Evolutionary conservation across 2,113 vertebrate genomes (phyloP).

Genomic region (Apus apus): DNA sequence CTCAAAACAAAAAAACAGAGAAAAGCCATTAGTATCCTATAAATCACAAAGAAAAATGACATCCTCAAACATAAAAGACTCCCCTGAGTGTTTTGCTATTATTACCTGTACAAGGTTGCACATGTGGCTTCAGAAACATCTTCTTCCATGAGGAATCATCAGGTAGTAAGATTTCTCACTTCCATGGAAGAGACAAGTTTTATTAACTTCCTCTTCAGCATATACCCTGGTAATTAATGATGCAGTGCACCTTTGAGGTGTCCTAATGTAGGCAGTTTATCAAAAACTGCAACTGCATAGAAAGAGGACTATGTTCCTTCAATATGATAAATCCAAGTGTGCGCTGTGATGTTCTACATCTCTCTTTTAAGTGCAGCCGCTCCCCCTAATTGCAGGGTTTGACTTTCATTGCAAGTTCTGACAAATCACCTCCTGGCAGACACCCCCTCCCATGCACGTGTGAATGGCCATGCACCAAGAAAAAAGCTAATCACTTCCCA

Average conservation of each 20-base stretch:
- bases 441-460: neutral
- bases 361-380: neutral
- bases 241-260: slow-evolving; percentile 56
- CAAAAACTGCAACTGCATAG: slow-evolving; percentile 27
- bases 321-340: neutral
- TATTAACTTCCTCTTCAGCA: slow-evolving; percentile 66
- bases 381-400: slow-evolving; percentile 22
- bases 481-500: neutral
- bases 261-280: slow-evolving; percentile 47
- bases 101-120: slow-evolving; percentile 73
- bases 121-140: slow-evolving; percentile 56
- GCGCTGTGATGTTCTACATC: neutral
- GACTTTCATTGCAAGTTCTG: slow-evolving; percentile 12
- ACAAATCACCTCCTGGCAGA: slow-evolving; percentile 7
- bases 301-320: slow-evolving; percentile 13
- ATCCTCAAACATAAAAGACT: slow-evolving; percentile 59
- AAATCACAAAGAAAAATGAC: slow-evolving; percentile 74
- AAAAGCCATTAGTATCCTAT: slow-evolving; percentile 62
- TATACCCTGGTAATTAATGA: slow-evolving; percentile 69
- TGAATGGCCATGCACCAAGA: rapidly evolving
- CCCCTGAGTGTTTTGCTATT: slow-evolving; percentile 71
- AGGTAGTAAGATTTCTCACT: slow-evolving; percentile 57
- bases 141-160: slow-evolving; percentile 63
- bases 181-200: slow-evolving; percentile 63
- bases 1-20: neutral